phyloP scores from a whole-genome alignment of 2,797 vertebrate genomes.

The Crypturellus tataupa region DNA sequence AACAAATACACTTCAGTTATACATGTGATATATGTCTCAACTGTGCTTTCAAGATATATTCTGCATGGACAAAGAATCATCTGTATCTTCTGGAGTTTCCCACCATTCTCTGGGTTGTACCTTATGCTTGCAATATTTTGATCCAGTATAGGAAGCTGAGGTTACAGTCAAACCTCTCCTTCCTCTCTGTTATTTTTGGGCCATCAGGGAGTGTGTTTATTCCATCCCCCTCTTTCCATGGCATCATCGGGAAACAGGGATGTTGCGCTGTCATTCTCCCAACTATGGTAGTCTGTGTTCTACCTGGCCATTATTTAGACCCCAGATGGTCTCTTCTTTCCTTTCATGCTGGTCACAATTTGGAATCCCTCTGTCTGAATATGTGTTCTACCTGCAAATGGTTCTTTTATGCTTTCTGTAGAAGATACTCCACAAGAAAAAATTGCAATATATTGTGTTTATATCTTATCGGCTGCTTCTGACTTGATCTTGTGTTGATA shows the following conservation, averaged over 20 bases:
- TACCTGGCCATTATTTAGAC: not conserved
- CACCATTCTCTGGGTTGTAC: fast-evolving
- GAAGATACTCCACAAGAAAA: not conserved
- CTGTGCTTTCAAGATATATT: not conserved
- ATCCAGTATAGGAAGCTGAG: not conserved
- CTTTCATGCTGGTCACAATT: not conserved
- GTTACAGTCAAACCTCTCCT: not conserved
- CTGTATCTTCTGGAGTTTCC: not conserved
- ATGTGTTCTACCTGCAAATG: not conserved
- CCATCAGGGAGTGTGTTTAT: not conserved
- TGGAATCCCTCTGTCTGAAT: not conserved
- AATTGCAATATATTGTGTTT: not conserved
- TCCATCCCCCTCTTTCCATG: not conserved
- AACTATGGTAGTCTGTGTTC: not conserved
- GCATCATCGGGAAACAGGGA: not conserved
- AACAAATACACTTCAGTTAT: not conserved
- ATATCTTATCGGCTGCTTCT: not conserved
- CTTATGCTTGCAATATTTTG: not conserved
- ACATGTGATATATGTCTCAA: not conserved
- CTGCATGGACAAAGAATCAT: not conserved
- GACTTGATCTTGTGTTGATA: not conserved
- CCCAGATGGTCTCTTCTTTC: not conserved
- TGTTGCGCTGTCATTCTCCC: not conserved
- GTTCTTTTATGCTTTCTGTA: not conserved
- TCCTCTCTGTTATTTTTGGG: not conserved